Evolutionary conservation across 2,888 invertebrate species (phyloP).

Genomic region (Crematogaster levior): DNA sequence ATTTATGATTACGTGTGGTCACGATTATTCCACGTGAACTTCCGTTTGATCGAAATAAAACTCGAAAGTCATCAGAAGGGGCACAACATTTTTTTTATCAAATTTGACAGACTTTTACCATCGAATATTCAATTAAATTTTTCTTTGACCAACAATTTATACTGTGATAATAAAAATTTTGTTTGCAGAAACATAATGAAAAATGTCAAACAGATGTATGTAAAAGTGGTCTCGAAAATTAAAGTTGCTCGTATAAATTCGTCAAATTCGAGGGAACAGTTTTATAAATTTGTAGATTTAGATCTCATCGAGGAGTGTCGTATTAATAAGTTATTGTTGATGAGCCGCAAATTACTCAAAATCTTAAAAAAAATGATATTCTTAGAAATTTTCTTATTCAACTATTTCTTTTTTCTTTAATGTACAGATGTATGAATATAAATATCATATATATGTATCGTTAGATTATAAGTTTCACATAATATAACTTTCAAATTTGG

Average conservation of each 20-base stretch:
- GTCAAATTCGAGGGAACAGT: background rate
- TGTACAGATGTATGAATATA: background rate
- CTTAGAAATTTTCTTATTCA: background rate
- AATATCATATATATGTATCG: background rate
- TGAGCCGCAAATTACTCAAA: background rate
- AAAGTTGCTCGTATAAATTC: background rate
- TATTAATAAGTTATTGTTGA: background rate
- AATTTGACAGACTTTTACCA: background rate
- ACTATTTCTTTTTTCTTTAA: background rate
- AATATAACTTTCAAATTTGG: conserved; percentile 11
- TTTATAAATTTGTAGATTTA: conserved; percentile 2
- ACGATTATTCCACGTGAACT: background rate
- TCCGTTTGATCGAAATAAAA: background rate
- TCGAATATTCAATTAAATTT: background rate
- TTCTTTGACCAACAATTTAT: background rate
- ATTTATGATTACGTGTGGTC: conserved; percentile 48
- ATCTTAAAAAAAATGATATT: background rate
- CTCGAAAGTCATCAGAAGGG: too few relatives aligned
- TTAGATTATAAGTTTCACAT: background rate
- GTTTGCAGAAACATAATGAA: background rate
- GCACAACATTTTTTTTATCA: background rate
- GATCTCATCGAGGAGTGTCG: background rate
- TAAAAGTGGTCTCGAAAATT: background rate
- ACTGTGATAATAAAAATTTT: background rate
- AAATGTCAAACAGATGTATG: background rate